Conservation (phyloP, 2,113 vertebrate genomes). For the Tricholaema leucomelas region DNA sequence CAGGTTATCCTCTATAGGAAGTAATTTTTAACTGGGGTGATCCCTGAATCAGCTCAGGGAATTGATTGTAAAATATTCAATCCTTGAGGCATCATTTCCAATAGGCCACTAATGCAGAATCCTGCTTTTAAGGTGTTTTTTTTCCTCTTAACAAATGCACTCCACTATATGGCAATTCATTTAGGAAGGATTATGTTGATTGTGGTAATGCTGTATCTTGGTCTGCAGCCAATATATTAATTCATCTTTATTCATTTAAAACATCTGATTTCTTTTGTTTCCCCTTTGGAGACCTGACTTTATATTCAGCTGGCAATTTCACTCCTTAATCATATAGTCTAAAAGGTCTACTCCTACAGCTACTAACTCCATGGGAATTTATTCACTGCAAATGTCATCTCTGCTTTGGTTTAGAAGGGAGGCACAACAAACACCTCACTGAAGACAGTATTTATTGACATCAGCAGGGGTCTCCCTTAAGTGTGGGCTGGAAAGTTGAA, state of each 20-base stretch:
- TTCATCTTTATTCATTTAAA: conserved; percentile 60
- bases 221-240: conserved; percentile 34
- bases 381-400: conserved; percentile 28
- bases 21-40: conserved; percentile 8
- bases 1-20: conserved; percentile 3
- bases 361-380: neutral
- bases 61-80: neutral
- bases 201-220: neutral
- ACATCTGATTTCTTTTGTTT: conserved; percentile 53
- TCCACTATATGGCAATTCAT: conserved; percentile 23
- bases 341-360: conserved; percentile 11
- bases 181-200: conserved; percentile 30
- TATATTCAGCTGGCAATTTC: conserved; percentile 9
- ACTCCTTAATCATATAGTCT: conserved; percentile 17
- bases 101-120: neutral
- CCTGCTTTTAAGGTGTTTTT: conserved; percentile 2
- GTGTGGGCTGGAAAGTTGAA: neutral
- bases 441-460: neutral
- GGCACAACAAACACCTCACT: neutral
- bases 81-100: neutral
- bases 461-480: neutral
- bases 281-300: conserved; percentile 21
- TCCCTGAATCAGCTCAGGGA: neutral
- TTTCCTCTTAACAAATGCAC: conserved; percentile 1
- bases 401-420: conserved; percentile 6